Evolutionary conservation across 2,797 vertebrate genomes (phyloP).

Genomic region (Ataeniobius toweri): DNA sequence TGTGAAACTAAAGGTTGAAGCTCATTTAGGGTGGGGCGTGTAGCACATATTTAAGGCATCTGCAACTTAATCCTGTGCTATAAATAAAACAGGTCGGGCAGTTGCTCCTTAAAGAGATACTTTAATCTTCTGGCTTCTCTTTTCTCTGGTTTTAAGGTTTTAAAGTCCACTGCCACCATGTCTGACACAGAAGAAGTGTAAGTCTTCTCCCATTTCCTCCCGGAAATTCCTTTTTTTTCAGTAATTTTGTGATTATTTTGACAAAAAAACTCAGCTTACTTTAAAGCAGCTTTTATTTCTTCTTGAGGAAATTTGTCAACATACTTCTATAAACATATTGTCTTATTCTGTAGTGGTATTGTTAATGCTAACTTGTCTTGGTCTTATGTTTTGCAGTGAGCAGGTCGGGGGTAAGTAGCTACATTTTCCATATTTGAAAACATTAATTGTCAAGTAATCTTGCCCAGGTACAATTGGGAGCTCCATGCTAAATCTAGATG

Average conservation of each 20-base stretch:
- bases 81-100: slow-evolving; percentile 59
- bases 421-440: neutral
- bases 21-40: slow-evolving; percentile 43
- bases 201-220: slow-evolving; percentile 69
- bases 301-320: slow-evolving; percentile 1
- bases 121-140: slow-evolving; percentile 33
- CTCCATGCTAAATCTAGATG: slow-evolving; percentile 53
- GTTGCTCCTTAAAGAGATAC: slow-evolving; percentile 21
- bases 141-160: slow-evolving; percentile 72
- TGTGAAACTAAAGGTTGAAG: slow-evolving; percentile 25
- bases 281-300: neutral
- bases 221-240: slow-evolving; percentile 5
- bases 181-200: slow-evolving; percentile 95
- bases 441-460: neutral
- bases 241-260: neutral
- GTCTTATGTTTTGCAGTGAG: slow-evolving; percentile 79
- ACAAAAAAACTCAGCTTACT: neutral
- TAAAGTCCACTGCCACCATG: slow-evolving; percentile 86
- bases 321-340: neutral
- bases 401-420: slow-evolving; percentile 89
- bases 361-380: slow-evolving; percentile 24
- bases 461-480: slow-evolving; percentile 43
- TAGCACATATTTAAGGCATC: slow-evolving; percentile 58
- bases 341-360: rapidly evolving
- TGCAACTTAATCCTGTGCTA: slow-evolving; percentile 69